Percentiles rank a stretch among this genome's conserved stretches.
These are phyloP conservation scores for Alloscopus bannaensis DNA, from an alignment of 2,888 invertebrate genomes.

Conservation along the genomic window DNA sequence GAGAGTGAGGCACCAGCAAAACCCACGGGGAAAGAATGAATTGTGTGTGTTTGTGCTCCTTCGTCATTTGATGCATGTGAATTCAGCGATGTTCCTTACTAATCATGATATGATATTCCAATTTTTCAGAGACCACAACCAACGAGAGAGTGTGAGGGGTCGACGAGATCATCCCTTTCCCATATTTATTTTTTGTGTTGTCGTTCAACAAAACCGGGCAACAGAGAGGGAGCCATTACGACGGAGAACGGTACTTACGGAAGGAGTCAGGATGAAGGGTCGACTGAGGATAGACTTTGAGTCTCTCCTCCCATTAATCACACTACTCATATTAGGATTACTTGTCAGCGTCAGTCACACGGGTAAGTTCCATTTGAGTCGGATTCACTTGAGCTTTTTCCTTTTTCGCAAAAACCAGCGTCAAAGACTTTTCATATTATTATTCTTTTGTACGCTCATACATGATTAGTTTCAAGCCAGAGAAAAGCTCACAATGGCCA, in stretches of 20 bases:
- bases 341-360: constrained; percentile 38
- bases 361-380: constrained; percentile 33
- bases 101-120: constrained; percentile 8
- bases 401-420: background rate
- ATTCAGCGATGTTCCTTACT: too few species aligned
- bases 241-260: constrained; percentile 41
- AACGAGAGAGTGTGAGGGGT: constrained; percentile 58
- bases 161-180: too few species aligned
- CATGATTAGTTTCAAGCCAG: too few species aligned
- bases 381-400: background rate
- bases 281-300: constrained; percentile 65
- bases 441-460: too few species aligned
- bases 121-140: constrained; percentile 43
- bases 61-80: too few species aligned
- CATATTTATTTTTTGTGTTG: constrained; percentile 40
- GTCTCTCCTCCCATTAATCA: constrained; percentile 61
- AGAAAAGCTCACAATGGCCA: too few species aligned
- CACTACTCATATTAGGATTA: constrained; percentile 57
- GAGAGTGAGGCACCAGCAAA: too few species aligned
- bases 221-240: constrained; percentile 50
- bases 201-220: constrained; percentile 30
- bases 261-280: constrained; percentile 66
- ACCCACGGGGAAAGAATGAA: too few species aligned
- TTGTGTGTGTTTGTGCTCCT: too few species aligned
- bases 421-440: background rate